These are phyloP conservation scores for Rhegmatorhina hoffmannsi DNA, from an alignment of 2,113 vertebrate species.

Conservation along the genomic window DNA sequence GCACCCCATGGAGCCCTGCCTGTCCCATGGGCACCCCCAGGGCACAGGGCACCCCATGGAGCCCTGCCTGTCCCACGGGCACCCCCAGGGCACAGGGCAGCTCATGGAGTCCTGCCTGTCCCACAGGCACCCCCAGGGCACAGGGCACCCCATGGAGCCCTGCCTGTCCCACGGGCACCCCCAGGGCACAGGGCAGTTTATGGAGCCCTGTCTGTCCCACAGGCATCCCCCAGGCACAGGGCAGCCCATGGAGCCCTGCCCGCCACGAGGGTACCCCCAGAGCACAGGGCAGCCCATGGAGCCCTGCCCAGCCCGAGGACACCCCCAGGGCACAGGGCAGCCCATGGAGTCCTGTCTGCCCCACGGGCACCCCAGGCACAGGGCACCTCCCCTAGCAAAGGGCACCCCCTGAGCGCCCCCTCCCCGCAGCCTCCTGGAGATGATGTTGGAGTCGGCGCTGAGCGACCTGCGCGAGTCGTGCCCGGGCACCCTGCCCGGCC, in stretches of 20 bases:
- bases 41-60: no score
- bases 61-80: no score
- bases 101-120: no score
- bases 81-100: no score
- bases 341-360: neutral
- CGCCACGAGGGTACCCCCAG: fast-evolving
- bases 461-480: slow-evolving; percentile 86
- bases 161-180: neutral
- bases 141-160: no score
- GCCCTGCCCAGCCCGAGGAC: no score
- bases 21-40: no score
- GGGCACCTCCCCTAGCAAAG: neutral
- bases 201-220: fast-evolving
- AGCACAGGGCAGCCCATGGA: neutral
- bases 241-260: neutral
- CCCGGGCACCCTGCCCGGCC: slow-evolving; percentile 63
- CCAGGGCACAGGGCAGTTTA: neutral
- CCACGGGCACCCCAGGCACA: neutral
- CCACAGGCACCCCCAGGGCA: no score
- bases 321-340: neutral
- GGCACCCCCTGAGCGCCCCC: fast-evolving
- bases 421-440: slow-evolving; percentile 87
- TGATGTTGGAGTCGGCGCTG: slow-evolving; percentile 97
- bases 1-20: no score
- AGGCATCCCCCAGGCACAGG: neutral